Evolutionary conservation across 1,140 invertebrate genomes (phyloP).

Genomic region (Manduca sexta): DNA sequence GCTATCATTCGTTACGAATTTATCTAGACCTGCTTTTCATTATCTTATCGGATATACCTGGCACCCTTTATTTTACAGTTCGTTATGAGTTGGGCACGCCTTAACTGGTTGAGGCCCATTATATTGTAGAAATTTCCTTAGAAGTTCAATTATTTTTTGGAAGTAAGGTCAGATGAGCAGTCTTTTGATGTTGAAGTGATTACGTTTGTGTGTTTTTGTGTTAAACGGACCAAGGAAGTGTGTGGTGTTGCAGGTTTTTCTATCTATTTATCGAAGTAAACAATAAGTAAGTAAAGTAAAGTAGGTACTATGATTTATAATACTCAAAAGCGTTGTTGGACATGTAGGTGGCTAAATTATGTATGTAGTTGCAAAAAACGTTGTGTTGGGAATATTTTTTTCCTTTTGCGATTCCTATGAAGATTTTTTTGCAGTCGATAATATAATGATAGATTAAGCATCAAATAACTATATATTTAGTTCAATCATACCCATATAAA

Average conservation of each 20-base stretch:
- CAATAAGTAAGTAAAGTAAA: no score
- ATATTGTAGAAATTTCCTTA: background rate
- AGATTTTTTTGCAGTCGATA: no score
- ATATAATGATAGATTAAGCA: no score
- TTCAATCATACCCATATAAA: no score
- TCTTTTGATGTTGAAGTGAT: background rate
- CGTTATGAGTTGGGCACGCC: constrained; percentile 37
- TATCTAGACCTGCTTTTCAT: constrained; percentile 69
- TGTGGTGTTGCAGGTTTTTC: background rate
- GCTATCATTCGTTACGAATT: constrained; percentile 57
- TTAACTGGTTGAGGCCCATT: constrained; percentile 7
- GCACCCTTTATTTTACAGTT: constrained; percentile 58
- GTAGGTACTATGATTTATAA: no score
- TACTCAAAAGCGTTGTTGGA: no score
- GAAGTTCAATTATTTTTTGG: background rate
- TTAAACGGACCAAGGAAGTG: background rate
- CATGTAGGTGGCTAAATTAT: no score
- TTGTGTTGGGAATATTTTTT: no score
- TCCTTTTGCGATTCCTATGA: no score
- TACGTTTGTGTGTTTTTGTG: background rate
- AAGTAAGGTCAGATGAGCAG: background rate
- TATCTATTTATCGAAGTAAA: no score
- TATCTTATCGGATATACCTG: constrained; percentile 60
- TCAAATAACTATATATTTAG: no score
- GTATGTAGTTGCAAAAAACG: no score